A percentile compares a stretch with the other conserved stretches of the same genome.
Conservation (phyloP, 2,113 vertebrate genomes). For the Centropus bengalensis region DNA sequence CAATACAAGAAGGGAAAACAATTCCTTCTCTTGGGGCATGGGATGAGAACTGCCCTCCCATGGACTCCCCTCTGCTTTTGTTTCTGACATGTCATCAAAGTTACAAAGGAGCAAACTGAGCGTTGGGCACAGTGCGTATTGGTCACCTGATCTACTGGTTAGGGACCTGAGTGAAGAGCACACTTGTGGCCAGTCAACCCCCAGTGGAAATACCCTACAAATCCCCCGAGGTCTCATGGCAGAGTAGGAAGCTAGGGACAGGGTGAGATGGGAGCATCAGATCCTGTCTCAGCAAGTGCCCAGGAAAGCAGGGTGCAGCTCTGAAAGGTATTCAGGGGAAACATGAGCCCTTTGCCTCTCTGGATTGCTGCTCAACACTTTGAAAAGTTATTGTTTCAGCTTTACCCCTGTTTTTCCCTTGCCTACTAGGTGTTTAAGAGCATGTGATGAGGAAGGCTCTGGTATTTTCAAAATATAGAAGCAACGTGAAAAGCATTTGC, state of each 20-base stretch:
- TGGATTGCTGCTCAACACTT: not conserved
- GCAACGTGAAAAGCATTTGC: not conserved
- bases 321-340: not conserved
- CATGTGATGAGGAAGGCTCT: not conserved
- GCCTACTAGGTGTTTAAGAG: not conserved
- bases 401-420: not conserved
- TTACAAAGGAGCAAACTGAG: not conserved
- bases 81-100: not conserved
- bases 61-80: not conserved
- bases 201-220: not conserved
- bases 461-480: not conserved
- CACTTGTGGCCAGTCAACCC: not conserved
- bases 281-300: not conserved
- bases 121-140: fast-evolving
- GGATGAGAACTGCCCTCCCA: not conserved
- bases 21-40: not conserved
- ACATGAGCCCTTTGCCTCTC: not conserved
- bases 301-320: not conserved
- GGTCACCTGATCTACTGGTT: not conserved
- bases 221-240: not conserved
- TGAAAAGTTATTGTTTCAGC: not conserved
- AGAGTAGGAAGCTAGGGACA: not conserved
- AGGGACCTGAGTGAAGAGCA: not conserved
- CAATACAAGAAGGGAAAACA: not conserved
- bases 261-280: not conserved